Evolutionary conservation across 2,113 vertebrate genomes (phyloP).

Genomic region (Smithornis capensis): DNA sequence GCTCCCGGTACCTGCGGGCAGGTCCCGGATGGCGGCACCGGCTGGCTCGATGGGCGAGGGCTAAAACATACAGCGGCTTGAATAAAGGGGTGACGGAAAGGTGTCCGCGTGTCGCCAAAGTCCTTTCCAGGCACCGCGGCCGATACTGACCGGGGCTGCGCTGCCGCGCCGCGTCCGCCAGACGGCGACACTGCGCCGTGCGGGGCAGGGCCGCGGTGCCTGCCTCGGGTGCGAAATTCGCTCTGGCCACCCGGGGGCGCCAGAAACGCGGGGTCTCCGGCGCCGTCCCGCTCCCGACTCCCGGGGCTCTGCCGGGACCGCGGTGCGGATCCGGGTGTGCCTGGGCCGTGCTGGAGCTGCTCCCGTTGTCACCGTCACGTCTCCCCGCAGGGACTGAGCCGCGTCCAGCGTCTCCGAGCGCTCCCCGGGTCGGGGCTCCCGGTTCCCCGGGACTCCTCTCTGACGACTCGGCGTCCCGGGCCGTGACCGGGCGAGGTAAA

Average conservation of each 20-base stretch:
- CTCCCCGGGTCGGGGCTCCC: not conserved
- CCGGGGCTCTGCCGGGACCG: not conserved
- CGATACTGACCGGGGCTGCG: not conserved
- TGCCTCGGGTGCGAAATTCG: too few relatives aligned
- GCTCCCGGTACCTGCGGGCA: constrained; percentile 45
- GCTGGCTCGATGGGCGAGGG: not conserved
- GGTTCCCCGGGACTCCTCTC: too few relatives aligned
- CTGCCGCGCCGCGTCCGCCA: not conserved
- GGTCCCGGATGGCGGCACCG: not conserved
- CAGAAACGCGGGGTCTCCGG: fast-evolving
- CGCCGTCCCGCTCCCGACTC: not conserved
- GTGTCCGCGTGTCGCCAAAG: not conserved
- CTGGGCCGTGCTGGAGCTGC: not conserved
- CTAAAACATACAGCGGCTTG: not conserved
- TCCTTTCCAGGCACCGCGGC: not conserved
- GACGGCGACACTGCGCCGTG: not conserved
- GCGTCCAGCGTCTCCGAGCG: not conserved
- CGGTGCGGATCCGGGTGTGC: not conserved
- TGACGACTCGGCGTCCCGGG: too few relatives aligned
- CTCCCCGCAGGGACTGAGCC: not conserved
- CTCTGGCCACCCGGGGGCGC: not conserved
- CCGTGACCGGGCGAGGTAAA: not conserved
- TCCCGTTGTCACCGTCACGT: not conserved
- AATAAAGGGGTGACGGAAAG: constrained; percentile 43
- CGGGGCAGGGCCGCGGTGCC: not conserved